phyloP scores from a whole-genome alignment of 2,888 invertebrate genomes.

The Pyrrhosoma nymphula region DNA sequence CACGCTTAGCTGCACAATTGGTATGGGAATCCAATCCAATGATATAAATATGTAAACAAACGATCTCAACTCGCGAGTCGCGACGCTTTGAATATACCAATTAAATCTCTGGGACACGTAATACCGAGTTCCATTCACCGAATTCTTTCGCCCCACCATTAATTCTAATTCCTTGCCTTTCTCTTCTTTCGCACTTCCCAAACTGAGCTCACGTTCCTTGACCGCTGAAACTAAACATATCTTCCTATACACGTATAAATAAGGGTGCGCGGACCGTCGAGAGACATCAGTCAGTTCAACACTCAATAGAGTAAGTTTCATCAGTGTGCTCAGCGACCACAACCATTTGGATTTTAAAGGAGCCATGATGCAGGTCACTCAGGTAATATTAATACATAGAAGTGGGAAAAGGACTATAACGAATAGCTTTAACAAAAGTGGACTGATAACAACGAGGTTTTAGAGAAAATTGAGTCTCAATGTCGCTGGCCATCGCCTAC shows the following conservation, averaged over 20 bases:
- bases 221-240: not conserved
- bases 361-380: not conserved
- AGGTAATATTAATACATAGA: not conserved
- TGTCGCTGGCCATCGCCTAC: too few species aligned
- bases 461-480: too few species aligned
- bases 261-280: not conserved
- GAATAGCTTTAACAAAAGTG: too few species aligned
- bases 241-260: not conserved
- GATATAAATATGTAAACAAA: not conserved
- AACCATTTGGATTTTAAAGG: not conserved
- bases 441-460: too few species aligned
- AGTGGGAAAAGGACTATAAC: too few species aligned
- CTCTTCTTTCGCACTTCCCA: not conserved
- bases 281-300: not conserved
- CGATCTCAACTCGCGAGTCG: not conserved
- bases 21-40: not conserved
- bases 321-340: not conserved
- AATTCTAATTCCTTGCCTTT: not conserved
- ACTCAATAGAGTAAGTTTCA: not conserved
- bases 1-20: not conserved
- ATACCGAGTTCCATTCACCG: constrained; percentile 49
- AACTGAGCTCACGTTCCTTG: not conserved
- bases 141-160: not conserved
- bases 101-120: not conserved
- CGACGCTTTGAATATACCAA: not conserved